Percentiles rank a stretch among this genome's conserved stretches.
These are phyloP conservation scores for Cynoglossus semilaevis DNA, from an alignment of 2,113 vertebrate species.

Conservation along the genomic window DNA sequence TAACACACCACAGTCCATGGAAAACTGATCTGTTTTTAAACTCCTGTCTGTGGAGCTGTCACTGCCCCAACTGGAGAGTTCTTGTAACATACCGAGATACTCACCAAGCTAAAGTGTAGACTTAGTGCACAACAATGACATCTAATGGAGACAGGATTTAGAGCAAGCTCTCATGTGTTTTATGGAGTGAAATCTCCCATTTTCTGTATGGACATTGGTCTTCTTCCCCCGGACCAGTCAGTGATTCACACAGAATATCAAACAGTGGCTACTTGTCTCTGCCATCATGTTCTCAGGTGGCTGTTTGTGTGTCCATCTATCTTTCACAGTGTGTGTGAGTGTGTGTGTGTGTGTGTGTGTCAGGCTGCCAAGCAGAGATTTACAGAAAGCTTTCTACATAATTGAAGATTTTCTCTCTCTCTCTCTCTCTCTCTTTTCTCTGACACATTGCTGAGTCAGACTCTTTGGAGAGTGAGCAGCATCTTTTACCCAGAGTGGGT, in stretches of 20 bases:
- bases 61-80: too few species aligned
- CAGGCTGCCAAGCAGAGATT: constrained; percentile 64
- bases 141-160: too few species aligned
- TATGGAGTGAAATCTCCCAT: too few species aligned
- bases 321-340: constrained; percentile 21
- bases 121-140: too few species aligned
- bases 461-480: constrained; percentile 50
- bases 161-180: too few species aligned
- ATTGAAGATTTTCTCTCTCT: constrained; percentile 65
- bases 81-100: too few species aligned
- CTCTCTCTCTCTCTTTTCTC: constrained; percentile 12
- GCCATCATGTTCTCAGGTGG: constrained; percentile 24
- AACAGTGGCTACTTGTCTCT: constrained; percentile 47
- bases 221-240: too few species aligned
- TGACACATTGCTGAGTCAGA: constrained; percentile 73
- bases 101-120: too few species aligned
- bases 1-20: too few species aligned
- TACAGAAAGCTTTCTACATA: constrained; percentile 78
- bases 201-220: too few species aligned
- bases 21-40: too few species aligned
- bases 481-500: constrained; percentile 37
- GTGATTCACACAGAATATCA: constrained; percentile 17
- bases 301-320: constrained; percentile 9
- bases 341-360: constrained; percentile 10
- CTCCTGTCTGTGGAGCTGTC: too few species aligned